A percentile compares a stretch with the other conserved stretches of the same genome.
These are phyloP conservation scores for Acanthis flammea DNA, from an alignment of 2,797 vertebrate genomes.

Conservation along the genomic window DNA sequence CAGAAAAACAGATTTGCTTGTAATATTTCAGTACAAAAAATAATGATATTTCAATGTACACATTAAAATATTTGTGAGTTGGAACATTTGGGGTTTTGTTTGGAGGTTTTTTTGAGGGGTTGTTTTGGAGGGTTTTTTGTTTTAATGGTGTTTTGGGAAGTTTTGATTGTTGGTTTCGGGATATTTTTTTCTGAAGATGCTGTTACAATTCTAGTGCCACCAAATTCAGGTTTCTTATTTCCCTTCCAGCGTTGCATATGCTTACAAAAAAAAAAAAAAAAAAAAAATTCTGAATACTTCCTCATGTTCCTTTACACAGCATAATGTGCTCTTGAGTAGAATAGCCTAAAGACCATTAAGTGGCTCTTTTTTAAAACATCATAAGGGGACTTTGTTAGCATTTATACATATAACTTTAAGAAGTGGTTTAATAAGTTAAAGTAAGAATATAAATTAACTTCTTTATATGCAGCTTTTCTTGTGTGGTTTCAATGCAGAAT, in stretches of 20 bases:
- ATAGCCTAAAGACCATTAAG: not conserved
- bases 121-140: not conserved
- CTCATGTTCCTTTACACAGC: not conserved
- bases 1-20: not conserved
- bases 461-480: not conserved
- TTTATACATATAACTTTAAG: not conserved
- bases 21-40: not conserved
- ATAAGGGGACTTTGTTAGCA: not conserved
- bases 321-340: not conserved
- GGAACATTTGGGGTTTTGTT: not conserved
- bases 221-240: not conserved
- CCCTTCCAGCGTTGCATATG: not conserved
- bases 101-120: not conserved
- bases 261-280: not conserved
- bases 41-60: not conserved
- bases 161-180: not conserved
- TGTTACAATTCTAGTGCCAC: not conserved
- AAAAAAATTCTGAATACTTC: not conserved
- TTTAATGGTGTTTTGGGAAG: accelerated
- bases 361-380: not conserved
- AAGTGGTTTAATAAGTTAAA: not conserved
- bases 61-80: not conserved
- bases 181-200: no score
- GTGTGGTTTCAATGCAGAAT: not conserved
- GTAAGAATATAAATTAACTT: not conserved